Base-by-base conservation (phyloP, 2,797 vertebrate genomes). In the Typhlichthys eigenmanni region DNA sequence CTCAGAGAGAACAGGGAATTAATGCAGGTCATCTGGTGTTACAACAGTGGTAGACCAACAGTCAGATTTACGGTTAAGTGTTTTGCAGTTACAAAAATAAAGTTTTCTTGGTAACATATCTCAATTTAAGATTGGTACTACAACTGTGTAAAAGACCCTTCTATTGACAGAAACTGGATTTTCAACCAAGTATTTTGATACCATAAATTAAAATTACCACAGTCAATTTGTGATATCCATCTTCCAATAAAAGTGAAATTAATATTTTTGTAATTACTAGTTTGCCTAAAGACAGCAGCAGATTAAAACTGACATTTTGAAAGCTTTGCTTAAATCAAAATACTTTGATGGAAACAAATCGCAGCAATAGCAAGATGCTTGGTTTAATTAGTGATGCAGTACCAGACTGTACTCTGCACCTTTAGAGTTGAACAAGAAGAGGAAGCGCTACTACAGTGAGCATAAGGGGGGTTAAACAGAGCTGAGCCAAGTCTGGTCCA, bases 91-190 rank as follows among this genome's bases (percentile, higher is more conserved):
- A 64, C 8, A 29, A 54, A 49, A 11, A 32, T n/a, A 32, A 8
- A 4, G 38, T 7, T 43, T 43, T 43, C 38, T 53, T 2, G 3
- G 9, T 19, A 53, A 53, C 13, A 48, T 1, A n/a, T 19, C 60
- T 63, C 17, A 56, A 14, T 55, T 43, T 49, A 16, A 51, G 5
- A 17, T 19, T 13, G 13, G 64, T 75, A 47, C 13, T 51, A 47
- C 19, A 68, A 64, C 16, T 29, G 34, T 64, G 43, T 58, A 38
- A 17, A 50, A 10, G 13, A 57, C 54, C 13, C 0, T 3, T 19
- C 72, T 74, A 73, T 47, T 86, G n/a, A 48, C 13, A 14, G 47
- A 48, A 48, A 13, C 47, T 48, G 12, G 47, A 3, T 48, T 48
- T 48, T 14, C 13, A 48, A 13, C 47, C 47, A 48, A 48, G 47